Evolutionary conservation across 2,797 vertebrate genomes (phyloP), one percentile per base, ranked within the genome.

Genomic region (Tolypeutes matacus): DNA sequence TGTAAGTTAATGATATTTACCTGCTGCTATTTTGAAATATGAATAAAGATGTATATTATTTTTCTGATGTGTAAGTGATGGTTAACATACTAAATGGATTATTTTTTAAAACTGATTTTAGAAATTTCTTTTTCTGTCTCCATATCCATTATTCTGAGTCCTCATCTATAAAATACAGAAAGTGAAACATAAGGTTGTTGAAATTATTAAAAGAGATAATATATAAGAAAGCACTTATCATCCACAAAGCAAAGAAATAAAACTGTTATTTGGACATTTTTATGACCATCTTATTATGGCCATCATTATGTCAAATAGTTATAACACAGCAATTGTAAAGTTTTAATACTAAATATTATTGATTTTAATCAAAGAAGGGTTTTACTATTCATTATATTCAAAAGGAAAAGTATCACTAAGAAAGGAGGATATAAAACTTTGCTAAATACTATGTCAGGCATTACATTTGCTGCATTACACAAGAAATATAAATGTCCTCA

Each of bases 371-470:
- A 9, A 94, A 92, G 18, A 58, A 53, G 2, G 1, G 34, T 58
- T 82, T 84, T 93, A 67, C 58, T 60, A 4, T 78, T 76, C 20
- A 42, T 90, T 85, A 42, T 31, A 64, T 72, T 51, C 83, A 8
- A 78, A 90, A 89, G 29, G 85, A 58, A 89, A 92, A 75, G 7
- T n/a, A 75, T 70, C 34, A 67, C 46, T n/a, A 94, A 80, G 17
- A 42, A 42, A 18, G 15, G 7, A 93, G 2, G 5, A 64, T 53
- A 75, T 92, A 49, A n/a, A 88, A 21, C 0, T 86, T 77, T 76
- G 31, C 36, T 91, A 53, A 78, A 62, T 73, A 86, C 3, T 65
- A 27, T 51, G 11, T 7, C 18, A 86, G 12, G 10, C 56, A 82
- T 65, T 89, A 73, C 31, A 14, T 73, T 88, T 91, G 29, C 6